phyloP scores from a whole-genome alignment of 2,797 vertebrate species.

The Phrynocephalus guinanensis region DNA sequence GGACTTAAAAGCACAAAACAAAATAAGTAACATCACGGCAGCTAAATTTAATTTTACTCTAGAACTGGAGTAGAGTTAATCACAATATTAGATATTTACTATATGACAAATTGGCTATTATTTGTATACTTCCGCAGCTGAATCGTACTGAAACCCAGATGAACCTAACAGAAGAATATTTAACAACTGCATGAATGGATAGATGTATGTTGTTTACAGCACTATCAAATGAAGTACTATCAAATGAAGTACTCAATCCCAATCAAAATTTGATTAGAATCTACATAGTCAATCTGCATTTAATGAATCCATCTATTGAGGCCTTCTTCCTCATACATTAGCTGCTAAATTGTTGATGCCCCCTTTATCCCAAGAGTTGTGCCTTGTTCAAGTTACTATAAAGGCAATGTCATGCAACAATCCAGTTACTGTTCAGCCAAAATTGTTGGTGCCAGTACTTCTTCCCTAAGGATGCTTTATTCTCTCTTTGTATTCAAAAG shows the following conservation, averaged over 20 bases:
- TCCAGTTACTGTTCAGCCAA: not conserved
- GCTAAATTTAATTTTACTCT: too few species aligned
- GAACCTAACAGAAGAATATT: not conserved
- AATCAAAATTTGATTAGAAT: conserved; percentile 24
- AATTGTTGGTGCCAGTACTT: not conserved
- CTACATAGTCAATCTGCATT: conserved; percentile 1
- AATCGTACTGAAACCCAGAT: not conserved
- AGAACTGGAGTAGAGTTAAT: not conserved
- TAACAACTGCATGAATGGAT: not conserved
- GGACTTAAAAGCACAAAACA: not conserved
- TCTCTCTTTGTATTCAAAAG: not conserved
- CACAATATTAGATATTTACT: not conserved
- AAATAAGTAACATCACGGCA: not conserved
- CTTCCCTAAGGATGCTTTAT: conserved; percentile 14
- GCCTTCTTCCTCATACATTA: not conserved
- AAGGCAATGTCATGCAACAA: not conserved
- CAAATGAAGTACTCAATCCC: not conserved
- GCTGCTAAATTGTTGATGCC: not conserved
- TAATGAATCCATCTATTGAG: conserved; percentile 8
- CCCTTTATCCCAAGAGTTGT: conserved; percentile 3
- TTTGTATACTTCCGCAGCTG: not conserved
- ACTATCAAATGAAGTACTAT: conserved; percentile 3
- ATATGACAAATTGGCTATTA: not conserved
- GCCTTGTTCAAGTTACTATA: conserved; percentile 10
- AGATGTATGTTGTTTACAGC: not conserved